Percentiles rank a stretch among this genome's conserved stretches.
phyloP scores from a whole-genome alignment of 1,140 invertebrate species.

The fruit fly (Drosophila melanogaster) region Release_6_plus_ISO1_MT NT_033779.5:11095001-11095500 shows the following conservation, averaged over 20 bases:
- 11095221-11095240: slow-evolving; percentile 37
- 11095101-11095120: slow-evolving; percentile 39
- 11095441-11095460: slow-evolving; percentile 49
- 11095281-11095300: slow-evolving; percentile 2
- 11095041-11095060: background rate
- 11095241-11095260: slow-evolving; percentile 55
- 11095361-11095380: slow-evolving; percentile 23
- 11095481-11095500: slow-evolving; percentile 24
- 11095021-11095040: slow-evolving; percentile 10
- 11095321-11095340: slow-evolving; percentile 22
- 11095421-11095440: slow-evolving; percentile 57
- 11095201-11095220: slow-evolving; percentile 27
- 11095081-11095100: slow-evolving; percentile 61
- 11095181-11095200: slow-evolving; percentile 58
- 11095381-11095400: slow-evolving; percentile 16
- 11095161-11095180: slow-evolving; percentile 68
- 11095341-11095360: slow-evolving; percentile 18
- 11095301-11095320: slow-evolving; percentile 37
- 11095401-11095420: slow-evolving; percentile 31
- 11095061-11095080: background rate
- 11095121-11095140: slow-evolving; percentile 39
- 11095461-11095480: slow-evolving; percentile 54
- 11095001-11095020: background rate
- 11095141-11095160: slow-evolving; percentile 59
- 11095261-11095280: slow-evolving; percentile 51